Evolutionary conservation across 2,888 invertebrate genomes (phyloP).

Genomic region (Caenorhabditis sulstoni): DNA sequence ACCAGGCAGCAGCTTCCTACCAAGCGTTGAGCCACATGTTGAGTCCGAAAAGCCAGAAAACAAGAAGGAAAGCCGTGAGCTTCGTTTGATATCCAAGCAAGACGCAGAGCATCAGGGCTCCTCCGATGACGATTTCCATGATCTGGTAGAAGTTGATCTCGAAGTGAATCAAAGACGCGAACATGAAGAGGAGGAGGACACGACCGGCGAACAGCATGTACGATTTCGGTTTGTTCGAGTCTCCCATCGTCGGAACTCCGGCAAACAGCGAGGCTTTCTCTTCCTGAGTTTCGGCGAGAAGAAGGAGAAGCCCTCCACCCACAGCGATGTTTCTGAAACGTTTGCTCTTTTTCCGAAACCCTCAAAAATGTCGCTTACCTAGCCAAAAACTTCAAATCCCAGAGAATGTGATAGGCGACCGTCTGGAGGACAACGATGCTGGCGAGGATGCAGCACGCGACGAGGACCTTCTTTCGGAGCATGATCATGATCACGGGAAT

Average conservation of each 20-base stretch:
- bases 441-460: conserved; percentile 90
- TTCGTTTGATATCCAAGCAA: conserved; percentile 99
- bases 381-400: conserved; percentile 97
- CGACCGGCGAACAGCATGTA: conserved; percentile 96
- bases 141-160: conserved; percentile 89
- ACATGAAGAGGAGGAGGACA: conserved; percentile 97
- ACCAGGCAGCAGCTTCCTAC: conserved; percentile 80
- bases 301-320: conserved; percentile 95
- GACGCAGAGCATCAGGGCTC: conserved; percentile 94
- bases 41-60: conserved; percentile 88
- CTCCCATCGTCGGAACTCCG: conserved; percentile 86
- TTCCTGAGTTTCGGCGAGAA: conserved; percentile 89
- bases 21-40: conserved; percentile 98
- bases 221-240: conserved; percentile 88
- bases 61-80: conserved; percentile 94
- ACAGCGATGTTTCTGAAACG: conserved; percentile 90
- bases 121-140: conserved; percentile 89
- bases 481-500: conserved; percentile 97
- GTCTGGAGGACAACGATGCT: conserved; percentile 95
- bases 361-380: conserved; percentile 81
- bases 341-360: conserved; percentile 2
- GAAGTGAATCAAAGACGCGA: conserved; percentile 94
- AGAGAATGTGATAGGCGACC: conserved; percentile 88
- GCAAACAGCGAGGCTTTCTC: conserved; percentile 88
- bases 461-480: conserved; percentile 88